Base-by-base conservation (phyloP, 92 coral and sea anemone species). In the Metridium senile region DNA sequence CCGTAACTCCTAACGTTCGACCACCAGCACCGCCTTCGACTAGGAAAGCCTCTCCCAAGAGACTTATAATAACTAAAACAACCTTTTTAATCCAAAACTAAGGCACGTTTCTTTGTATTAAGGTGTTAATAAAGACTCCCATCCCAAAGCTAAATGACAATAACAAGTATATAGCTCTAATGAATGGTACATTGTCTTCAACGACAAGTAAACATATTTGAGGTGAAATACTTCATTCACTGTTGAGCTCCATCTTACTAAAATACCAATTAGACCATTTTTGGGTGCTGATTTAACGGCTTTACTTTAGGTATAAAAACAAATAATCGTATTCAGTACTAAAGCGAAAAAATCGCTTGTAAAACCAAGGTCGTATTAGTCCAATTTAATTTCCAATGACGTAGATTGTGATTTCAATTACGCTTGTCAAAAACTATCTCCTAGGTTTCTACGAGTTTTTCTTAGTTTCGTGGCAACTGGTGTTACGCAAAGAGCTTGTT, bases 51-150 rank as follows among this genome's bases (percentile, higher is more conserved):
- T 33, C 49, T 73, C 67, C 71, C 71, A 62, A 33, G 80, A 35
- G 80, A 64, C 22, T 63, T 51, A 19, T 62, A 75, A 75, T 63
- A 62, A 62, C 61, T 62, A 62, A 39, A 75, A 62, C 59, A 43
- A 63, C 34, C 9, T 28, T 61, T 77, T 75, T 89, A 87, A 87
- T 90, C 89, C 85, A 79, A 34, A 74, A 81, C 74, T 82, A 81
- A 59, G 62, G 81, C 84, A 75, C 72, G 45, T 67, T 68, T 81
- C 70, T 81, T 91, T 85, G 90, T 76, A 58, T 73, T 53, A 18
- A 89, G 97, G 93, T 83, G 91, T 91, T 83, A 82, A 85, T 86
- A 91, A 85, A 85, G 93, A 81, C 85, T 76, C 82, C 93, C 87
- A 81, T 89, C 83, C 93, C 83, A 84, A 26, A 79, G 56, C 67